Conservation (phyloP, 2,797 vertebrate species). For the Malurus leucopterus region DNA sequence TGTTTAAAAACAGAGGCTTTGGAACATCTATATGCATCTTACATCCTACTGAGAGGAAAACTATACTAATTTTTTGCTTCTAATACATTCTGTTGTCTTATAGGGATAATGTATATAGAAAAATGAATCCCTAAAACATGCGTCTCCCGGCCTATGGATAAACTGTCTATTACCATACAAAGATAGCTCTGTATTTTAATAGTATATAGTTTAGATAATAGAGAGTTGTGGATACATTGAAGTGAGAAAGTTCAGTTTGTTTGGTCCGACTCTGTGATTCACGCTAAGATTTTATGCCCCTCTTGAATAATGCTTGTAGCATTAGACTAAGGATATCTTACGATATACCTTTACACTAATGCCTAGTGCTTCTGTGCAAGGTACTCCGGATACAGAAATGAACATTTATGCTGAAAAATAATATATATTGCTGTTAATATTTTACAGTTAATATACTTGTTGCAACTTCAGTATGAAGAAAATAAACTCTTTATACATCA, state of each 20-base stretch:
- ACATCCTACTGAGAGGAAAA: neutral
- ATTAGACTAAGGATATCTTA: neutral
- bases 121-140: neutral
- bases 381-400: neutral
- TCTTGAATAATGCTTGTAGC: neutral
- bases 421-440: neutral
- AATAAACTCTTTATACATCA: constrained; percentile 14
- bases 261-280: neutral
- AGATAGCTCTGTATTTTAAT: neutral
- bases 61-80: neutral
- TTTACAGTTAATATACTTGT: neutral
- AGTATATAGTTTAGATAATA: neutral
- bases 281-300: neutral
- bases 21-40: neutral
- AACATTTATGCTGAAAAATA: neutral
- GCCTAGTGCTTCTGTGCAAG: neutral
- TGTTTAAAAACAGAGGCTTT: neutral
- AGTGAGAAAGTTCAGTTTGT: neutral
- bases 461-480: neutral
- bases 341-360: neutral
- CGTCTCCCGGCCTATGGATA: neutral
- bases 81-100: neutral
- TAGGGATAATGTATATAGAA: neutral
- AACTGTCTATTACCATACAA: neutral
- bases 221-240: neutral